phyloP scores from a whole-genome alignment of 2,113 vertebrate species.

The Dryoscopus gambensis region DNA sequence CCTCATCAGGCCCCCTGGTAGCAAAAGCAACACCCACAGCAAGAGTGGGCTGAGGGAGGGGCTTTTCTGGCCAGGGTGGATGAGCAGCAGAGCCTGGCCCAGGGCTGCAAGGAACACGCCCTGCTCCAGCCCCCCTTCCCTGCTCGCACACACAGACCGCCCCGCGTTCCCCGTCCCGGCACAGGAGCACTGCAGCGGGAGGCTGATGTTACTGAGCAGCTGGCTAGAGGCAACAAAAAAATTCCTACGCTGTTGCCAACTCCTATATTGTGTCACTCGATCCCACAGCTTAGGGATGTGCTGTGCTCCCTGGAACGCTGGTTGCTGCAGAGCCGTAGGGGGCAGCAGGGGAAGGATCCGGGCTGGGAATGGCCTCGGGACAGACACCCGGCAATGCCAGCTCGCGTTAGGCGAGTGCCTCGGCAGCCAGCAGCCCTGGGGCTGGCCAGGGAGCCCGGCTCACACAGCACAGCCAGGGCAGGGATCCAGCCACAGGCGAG shows the following conservation, averaged over 20 bases:
- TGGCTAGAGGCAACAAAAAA: background rate
- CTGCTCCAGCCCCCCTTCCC: background rate
- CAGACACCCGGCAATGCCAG: background rate
- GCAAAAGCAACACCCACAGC: background rate
- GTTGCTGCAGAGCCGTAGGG: background rate
- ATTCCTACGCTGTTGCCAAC: background rate
- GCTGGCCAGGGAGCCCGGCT: background rate
- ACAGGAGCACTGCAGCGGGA: fast-evolving
- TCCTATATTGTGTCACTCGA: background rate
- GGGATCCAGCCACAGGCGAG: fast-evolving
- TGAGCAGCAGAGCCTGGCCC: background rate
- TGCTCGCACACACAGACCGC: background rate
- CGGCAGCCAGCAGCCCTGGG: background rate
- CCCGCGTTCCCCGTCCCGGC: fast-evolving
- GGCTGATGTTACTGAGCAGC: background rate
- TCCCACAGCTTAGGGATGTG: background rate
- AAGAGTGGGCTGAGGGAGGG: background rate
- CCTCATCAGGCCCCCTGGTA: fast-evolving
- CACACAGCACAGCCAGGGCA: background rate
- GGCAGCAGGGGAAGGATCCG: background rate
- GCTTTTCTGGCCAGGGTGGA: background rate
- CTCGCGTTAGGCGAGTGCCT: background rate
- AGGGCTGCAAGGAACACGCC: background rate
- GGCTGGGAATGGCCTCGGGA: background rate
- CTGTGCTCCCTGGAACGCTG: background rate